Conservation (phyloP, 1,140 invertebrate genomes). For the Bradynema listronoti region DNA sequence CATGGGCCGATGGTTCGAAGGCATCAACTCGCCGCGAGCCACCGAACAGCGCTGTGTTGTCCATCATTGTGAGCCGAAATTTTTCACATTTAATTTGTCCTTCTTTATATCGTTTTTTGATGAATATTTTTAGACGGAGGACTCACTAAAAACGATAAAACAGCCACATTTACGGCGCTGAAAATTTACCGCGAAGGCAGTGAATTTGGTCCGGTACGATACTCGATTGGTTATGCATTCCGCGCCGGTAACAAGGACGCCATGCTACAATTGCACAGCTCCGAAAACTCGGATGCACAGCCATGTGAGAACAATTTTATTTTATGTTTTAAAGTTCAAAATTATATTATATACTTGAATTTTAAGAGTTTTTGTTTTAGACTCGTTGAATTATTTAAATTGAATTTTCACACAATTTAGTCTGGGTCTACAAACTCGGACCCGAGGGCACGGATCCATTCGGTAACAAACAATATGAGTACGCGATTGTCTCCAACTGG, state of each 20-base stretch:
- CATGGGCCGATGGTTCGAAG: slow-evolving; percentile 56
- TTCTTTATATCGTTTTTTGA: too few species aligned
- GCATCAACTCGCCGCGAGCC: slow-evolving; percentile 56
- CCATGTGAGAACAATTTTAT: slow-evolving; percentile 46
- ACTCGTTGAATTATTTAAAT: background rate
- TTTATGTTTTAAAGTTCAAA: slow-evolving; percentile 5
- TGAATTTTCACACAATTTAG: slow-evolving; percentile 33
- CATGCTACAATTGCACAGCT: slow-evolving; percentile 57
- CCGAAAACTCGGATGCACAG: slow-evolving; percentile 53
- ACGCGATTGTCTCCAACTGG: slow-evolving; percentile 55
- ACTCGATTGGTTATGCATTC: slow-evolving; percentile 58
- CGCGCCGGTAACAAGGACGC: slow-evolving; percentile 58
- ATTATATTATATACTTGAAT: slow-evolving; percentile 3
- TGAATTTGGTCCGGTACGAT: slow-evolving; percentile 54
- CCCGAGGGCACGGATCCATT: slow-evolving; percentile 57
- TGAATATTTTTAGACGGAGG: slow-evolving; percentile 50
- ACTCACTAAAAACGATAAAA: slow-evolving; percentile 56
- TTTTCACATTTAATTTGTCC: background rate
- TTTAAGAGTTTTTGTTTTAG: background rate
- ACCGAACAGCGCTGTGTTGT: slow-evolving; percentile 57
- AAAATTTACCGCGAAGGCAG: slow-evolving; percentile 57
- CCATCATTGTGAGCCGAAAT: slow-evolving; percentile 49
- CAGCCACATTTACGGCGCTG: slow-evolving; percentile 56
- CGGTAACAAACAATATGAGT: slow-evolving; percentile 57
- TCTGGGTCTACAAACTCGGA: slow-evolving; percentile 58